Conservation (phyloP, 2,888 invertebrate genomes). For the Ophion costatus region DNA sequence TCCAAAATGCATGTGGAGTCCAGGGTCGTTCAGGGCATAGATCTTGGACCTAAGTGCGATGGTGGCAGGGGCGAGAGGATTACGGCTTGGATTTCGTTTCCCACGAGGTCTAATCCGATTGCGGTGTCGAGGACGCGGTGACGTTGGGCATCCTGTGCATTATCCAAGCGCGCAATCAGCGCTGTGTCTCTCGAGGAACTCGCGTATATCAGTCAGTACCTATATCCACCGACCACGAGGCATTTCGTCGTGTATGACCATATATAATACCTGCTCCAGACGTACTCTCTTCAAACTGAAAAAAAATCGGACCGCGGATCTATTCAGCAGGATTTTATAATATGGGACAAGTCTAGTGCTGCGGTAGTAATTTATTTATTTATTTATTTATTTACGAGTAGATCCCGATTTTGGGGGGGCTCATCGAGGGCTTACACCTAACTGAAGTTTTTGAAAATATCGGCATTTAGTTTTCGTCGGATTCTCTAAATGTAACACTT, state of each 20-base stretch:
- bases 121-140: constrained; percentile 57
- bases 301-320: not conserved
- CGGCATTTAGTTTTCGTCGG: no score
- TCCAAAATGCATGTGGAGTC: not conserved
- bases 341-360: not conserved
- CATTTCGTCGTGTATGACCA: not conserved
- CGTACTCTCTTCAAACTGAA: not conserved
- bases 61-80: constrained; percentile 12
- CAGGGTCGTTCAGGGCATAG: not conserved
- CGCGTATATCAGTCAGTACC: not conserved
- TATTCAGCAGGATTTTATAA: not conserved
- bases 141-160: constrained; percentile 69
- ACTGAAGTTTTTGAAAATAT: no score
- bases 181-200: constrained; percentile 49
- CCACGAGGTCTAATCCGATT: constrained; percentile 76
- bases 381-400: no score
- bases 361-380: no score
- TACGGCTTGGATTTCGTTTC: constrained; percentile 54
- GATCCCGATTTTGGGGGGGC: no score
- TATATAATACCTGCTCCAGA: constrained; percentile 3
- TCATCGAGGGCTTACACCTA: no score
- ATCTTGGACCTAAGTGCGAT: constrained; percentile 4
- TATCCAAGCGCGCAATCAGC: constrained; percentile 74
- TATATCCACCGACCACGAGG: constrained; percentile 12
- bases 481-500: no score